phyloP scores from a whole-genome alignment of 2,888 invertebrate species.

The Tupiocoris notatus region DNA sequence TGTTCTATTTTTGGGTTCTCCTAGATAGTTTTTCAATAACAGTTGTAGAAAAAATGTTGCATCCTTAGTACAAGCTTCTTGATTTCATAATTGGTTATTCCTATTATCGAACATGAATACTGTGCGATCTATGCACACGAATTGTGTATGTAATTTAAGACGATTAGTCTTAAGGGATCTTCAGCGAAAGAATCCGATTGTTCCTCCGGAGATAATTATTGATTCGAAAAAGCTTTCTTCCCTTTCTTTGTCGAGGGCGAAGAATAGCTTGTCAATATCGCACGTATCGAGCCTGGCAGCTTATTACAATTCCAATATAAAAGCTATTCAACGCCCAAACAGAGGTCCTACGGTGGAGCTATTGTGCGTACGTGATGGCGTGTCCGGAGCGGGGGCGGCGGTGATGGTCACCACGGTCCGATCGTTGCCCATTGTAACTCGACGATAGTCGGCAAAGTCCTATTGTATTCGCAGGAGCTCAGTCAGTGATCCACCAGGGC shows the following conservation, averaged over 20 bases:
- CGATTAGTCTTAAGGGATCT: no score
- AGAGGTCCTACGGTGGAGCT: neutral
- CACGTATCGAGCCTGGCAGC: neutral
- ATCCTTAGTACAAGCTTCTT: no score
- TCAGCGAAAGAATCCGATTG: no score
- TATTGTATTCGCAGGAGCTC: neutral
- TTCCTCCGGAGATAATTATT: no score
- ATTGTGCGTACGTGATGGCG: neutral
- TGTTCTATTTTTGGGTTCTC: no score
- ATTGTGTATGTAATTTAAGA: no score
- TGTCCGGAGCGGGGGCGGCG: neutral
- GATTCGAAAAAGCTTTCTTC: no score
- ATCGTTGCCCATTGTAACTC: neutral
- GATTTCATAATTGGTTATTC: no score
- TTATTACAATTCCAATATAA: neutral
- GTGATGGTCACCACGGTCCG: neutral
- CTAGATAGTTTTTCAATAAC: no score
- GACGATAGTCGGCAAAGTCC: neutral
- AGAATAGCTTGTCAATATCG: neutral
- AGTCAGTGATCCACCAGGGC: neutral
- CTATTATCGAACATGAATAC: no score
- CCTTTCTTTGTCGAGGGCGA: neutral
- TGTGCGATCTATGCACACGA: no score
- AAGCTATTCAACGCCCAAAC: neutral
- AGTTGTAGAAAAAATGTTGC: no score